A percentile compares a stretch with the other conserved stretches of the same genome.
Evolutionary conservation across 2,113 vertebrate species (phyloP).

Genomic region (Eudyptes chrysolophus): DNA sequence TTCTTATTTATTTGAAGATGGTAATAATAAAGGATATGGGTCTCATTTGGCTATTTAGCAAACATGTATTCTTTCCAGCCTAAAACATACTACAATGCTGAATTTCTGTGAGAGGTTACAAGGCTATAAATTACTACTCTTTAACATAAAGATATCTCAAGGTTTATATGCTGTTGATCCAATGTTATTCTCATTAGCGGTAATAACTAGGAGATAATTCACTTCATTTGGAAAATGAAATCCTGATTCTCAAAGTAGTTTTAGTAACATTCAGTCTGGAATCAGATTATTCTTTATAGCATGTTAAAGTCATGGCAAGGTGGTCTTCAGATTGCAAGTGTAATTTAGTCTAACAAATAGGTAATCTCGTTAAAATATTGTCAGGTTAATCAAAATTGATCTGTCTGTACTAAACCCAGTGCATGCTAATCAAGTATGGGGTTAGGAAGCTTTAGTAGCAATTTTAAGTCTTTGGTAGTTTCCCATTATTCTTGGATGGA

Average conservation of each 20-base stretch:
- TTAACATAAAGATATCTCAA: not conserved
- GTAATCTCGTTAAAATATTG: slow-evolving; percentile 73
- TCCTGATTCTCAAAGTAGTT: slow-evolving; percentile 34
- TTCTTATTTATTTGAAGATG: not conserved
- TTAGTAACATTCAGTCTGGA: slow-evolving; percentile 20
- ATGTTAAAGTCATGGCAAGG: slow-evolving; percentile 59
- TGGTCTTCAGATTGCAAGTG: slow-evolving; percentile 57
- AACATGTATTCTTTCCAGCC: not conserved
- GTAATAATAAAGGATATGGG: not conserved
- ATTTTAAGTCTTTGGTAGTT: not conserved
- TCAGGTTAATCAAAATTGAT: slow-evolving; percentile 75
- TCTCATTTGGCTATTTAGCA: not conserved
- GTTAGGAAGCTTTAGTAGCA: not conserved
- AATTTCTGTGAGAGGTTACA: not conserved
- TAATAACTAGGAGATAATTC: slow-evolving; percentile 41
- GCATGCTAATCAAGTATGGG: slow-evolving; percentile 55
- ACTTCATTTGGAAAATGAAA: slow-evolving; percentile 50
- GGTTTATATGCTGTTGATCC: not conserved
- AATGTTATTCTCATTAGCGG: not conserved
- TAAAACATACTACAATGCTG: not conserved
- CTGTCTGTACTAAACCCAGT: slow-evolving; percentile 47
- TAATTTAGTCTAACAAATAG: slow-evolving; percentile 65
- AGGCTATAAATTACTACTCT: not conserved
- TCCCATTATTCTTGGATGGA: not conserved
- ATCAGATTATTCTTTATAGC: slow-evolving; percentile 51